phyloP scores from a whole-genome alignment of 2,888 invertebrate genomes.

The Empis livida region DNA sequence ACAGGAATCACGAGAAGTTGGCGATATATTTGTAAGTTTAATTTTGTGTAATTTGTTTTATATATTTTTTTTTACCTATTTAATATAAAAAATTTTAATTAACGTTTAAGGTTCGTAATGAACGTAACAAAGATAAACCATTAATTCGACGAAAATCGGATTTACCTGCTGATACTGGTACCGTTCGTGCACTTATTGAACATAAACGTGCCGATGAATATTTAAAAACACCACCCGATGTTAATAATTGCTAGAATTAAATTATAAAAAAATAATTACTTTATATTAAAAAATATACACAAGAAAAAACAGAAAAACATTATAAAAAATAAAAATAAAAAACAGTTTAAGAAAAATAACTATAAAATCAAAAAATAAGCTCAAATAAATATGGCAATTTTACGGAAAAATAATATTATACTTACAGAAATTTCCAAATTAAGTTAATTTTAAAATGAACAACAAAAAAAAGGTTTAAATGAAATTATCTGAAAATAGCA shows the following conservation, averaged over 20 bases:
- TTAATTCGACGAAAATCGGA: constrained; percentile 90
- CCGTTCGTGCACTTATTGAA: constrained; percentile 79
- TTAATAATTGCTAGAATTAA: constrained; percentile 63
- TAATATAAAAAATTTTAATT: neutral
- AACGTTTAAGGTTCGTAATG: constrained; percentile 28
- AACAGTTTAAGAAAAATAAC: too few relatives aligned
- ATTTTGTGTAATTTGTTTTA: constrained; percentile 19
- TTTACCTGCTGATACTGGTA: constrained; percentile 84
- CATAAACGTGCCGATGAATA: constrained; percentile 88
- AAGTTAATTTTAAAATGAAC: too few relatives aligned
- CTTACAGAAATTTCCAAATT: too few relatives aligned
- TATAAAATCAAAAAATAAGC: too few relatives aligned
- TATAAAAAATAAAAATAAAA: too few relatives aligned
- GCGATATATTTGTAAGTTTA: neutral
- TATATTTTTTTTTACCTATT: neutral
- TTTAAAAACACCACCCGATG: constrained; percentile 73
- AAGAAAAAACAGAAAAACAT: too few relatives aligned
- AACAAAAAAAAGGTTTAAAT: too few relatives aligned
- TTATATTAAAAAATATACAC: too few relatives aligned
- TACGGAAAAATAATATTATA: too few relatives aligned
- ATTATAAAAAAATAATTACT: too few relatives aligned
- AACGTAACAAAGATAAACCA: constrained; percentile 69
- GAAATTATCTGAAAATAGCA: too few relatives aligned
- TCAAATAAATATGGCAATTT: too few relatives aligned
- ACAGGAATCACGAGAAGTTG: constrained; percentile 38